These are phyloP conservation scores for Corydoras maculifer DNA, from an alignment of 2,113 vertebrate species.

Conservation along the genomic window DNA sequence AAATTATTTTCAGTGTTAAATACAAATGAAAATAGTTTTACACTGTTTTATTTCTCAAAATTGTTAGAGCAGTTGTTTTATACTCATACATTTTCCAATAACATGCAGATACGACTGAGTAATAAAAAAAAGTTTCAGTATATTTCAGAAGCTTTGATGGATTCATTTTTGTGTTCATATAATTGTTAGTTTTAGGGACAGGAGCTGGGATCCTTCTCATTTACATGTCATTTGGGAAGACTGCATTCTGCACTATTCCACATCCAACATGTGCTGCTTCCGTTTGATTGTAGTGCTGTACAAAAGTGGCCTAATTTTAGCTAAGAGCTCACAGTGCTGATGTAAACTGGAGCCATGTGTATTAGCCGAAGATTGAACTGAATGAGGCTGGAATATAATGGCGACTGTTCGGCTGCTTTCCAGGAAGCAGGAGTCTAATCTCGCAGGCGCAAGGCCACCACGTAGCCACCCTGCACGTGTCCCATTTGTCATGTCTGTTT, in stretches of 20 bases:
- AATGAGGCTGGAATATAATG: constrained; percentile 72
- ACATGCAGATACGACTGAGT: too few species aligned
- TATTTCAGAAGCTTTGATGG: not conserved
- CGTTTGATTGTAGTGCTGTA: constrained; percentile 66
- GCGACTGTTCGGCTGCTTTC: constrained; percentile 58
- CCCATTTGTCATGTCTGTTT: constrained; percentile 51
- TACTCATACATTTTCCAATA: too few species aligned
- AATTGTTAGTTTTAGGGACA: too few species aligned
- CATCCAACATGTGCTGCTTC: constrained; percentile 29
- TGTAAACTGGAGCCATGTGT: constrained; percentile 63
- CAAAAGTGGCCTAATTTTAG: constrained; percentile 76
- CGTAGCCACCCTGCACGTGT: constrained; percentile 53
- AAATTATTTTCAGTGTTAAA: too few species aligned
- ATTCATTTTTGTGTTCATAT: not conserved
- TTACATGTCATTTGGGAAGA: not conserved
- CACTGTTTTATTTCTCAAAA: too few species aligned
- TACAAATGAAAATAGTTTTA: too few species aligned
- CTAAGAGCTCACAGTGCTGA: not conserved
- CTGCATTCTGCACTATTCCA: not conserved
- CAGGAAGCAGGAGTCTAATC: constrained; percentile 57
- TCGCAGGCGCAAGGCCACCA: constrained; percentile 48
- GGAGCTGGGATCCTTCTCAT: not conserved
- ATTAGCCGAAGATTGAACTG: constrained; percentile 71
- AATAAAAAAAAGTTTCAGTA: too few species aligned
- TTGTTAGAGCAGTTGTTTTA: too few species aligned